These are phyloP conservation scores for Drosophila atroscutellata DNA, from an alignment of 2,888 invertebrate genomes.

Conservation along the genomic window DNA sequence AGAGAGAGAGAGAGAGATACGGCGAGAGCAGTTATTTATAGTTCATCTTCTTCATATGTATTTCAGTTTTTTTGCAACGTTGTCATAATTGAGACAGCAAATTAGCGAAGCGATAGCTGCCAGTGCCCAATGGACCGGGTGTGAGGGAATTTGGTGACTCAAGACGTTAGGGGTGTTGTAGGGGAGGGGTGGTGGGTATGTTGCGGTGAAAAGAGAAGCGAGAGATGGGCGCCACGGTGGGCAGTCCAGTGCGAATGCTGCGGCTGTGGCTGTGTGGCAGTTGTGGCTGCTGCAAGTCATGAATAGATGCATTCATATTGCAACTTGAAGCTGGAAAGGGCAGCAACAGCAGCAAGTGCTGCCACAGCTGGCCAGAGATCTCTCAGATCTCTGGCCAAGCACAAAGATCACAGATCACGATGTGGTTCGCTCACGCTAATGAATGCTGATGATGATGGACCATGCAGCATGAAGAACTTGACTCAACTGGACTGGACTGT, in stretches of 20 bases:
- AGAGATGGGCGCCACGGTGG: constrained; percentile 6
- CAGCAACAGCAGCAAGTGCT: constrained; percentile 53
- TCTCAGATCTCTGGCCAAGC: constrained; percentile 36
- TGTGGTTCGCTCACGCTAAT: constrained; percentile 79
- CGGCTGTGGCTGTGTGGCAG: constrained; percentile 24
- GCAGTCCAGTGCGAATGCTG: constrained; percentile 54
- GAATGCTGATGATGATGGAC: constrained; percentile 74
- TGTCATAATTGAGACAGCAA: constrained; percentile 60
- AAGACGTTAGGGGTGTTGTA: constrained; percentile 5
- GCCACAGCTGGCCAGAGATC: constrained; percentile 48
- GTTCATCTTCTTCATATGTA: not conserved
- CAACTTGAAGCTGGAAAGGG: constrained; percentile 16
- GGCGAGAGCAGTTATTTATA: constrained; percentile 19
- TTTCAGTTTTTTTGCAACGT: constrained; percentile 29
- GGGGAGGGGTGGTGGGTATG: not conserved
- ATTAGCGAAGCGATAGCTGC: constrained; percentile 49
- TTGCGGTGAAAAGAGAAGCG: not conserved
- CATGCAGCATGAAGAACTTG: constrained; percentile 33
- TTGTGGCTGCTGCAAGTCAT: constrained; percentile 41
- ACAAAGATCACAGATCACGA: constrained; percentile 66
- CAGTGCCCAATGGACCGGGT: not conserved
- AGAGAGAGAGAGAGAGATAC: not conserved
- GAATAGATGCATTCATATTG: constrained; percentile 71
- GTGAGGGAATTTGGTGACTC: constrained; percentile 27
- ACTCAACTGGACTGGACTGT: constrained; percentile 13